These are phyloP conservation scores for Brachyptera risi DNA, from an alignment of 2,888 invertebrate species.

Conservation along the genomic window DNA sequence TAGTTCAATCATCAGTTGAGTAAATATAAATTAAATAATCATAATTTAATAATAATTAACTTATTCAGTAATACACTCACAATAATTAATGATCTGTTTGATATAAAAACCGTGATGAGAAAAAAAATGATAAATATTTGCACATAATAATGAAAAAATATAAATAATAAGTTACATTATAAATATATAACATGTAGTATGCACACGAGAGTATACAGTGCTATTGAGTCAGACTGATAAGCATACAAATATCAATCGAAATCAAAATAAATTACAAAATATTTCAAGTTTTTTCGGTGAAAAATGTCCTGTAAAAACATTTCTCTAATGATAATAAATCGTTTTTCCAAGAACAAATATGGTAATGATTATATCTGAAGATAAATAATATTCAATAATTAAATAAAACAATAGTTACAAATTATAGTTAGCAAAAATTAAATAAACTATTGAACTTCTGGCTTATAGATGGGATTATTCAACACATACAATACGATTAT, in stretches of 20 bases:
- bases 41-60: too few species aligned
- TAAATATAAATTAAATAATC: too few species aligned
- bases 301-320: background rate
- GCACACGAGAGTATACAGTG: background rate
- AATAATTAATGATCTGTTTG: background rate
- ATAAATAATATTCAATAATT: slow-evolving; percentile 19
- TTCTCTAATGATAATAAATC: background rate
- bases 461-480: background rate
- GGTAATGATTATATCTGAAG: background rate
- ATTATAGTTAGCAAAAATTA: slow-evolving; percentile 7
- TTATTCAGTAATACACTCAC: background rate
- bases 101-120: background rate
- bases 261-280: background rate
- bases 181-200: slow-evolving; percentile 26
- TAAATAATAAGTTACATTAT: slow-evolving; percentile 33
- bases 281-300: background rate
- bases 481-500: too few species aligned
- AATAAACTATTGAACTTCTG: slow-evolving; percentile 4
- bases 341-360: background rate
- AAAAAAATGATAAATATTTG: background rate
- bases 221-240: background rate
- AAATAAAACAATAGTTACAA: slow-evolving; percentile 17
- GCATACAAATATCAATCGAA: background rate
- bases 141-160: slow-evolving; percentile 17
- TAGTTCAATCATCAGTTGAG: too few species aligned